Evolutionary conservation across 2,113 vertebrate genomes (phyloP), one percentile per base, ranked within the genome.

Genomic region (Notothenia rossii): DNA sequence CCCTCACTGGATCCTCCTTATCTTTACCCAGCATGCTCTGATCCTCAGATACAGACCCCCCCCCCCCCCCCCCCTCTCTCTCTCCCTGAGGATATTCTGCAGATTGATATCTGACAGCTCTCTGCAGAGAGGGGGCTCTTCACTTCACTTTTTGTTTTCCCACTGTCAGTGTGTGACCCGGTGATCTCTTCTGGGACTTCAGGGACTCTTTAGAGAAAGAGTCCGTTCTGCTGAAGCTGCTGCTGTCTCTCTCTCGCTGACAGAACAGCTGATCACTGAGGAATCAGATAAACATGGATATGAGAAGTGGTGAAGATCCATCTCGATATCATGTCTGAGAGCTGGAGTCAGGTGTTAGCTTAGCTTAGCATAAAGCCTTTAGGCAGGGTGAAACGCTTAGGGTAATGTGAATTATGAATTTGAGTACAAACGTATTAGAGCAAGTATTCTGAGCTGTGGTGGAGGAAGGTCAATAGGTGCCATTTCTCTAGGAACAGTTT

Each of bases 1-100:
- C 75, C 61, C 77, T 84, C 77, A 58, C 73, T 88, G 86, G 82
- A 84, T 92, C 82, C 61, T 43, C 79, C 91, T 94, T 94, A 93
- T 93, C 92, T 87, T 67, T 68, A 66, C 72, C 71, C n/a, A 65
- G 85, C 91, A 93, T 65, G 75, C 86, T 83, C 86, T 88, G 91
- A 94, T 93, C 62, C 83, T 72, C 60, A 6, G 89, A 94, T 90
- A 93, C 75, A 29, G 72, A 73, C 75, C 85, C 29, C 71, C 84
- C n/a, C n/a, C n/a, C 81, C 89, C 75, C 67, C 79, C 36, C 71
- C 84, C 81, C 89, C 75, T 65, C 79, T 7, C 36, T 7, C 20
- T 22, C 75, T 85, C 85, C 85, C 84, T 91, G 79, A 85, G 89
- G 86, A 86, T 89, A 86, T 88, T 71, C 88, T 88, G 76, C 73